These are phyloP conservation scores for Oryctes rhinoceros DNA, from an alignment of 1,140 invertebrate species.

Conservation along the genomic window DNA sequence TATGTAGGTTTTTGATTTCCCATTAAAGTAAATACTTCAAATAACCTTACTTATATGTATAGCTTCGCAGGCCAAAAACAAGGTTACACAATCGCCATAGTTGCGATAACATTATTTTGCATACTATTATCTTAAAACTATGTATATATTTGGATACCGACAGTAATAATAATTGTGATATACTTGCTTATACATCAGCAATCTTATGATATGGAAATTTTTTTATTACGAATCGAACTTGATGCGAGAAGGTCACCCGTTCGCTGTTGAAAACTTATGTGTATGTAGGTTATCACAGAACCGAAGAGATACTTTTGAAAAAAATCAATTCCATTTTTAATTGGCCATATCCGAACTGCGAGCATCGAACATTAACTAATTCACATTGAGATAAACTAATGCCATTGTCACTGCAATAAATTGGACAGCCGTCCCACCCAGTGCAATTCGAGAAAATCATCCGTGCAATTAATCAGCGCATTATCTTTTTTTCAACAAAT, in stretches of 20 bases:
- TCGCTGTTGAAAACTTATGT: neutral
- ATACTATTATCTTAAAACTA: too few relatives aligned
- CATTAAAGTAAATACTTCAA: neutral
- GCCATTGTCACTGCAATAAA: slow-evolving; percentile 2
- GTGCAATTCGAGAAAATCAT: neutral
- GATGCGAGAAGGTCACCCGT: neutral
- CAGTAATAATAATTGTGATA: too few relatives aligned
- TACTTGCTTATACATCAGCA: too few relatives aligned
- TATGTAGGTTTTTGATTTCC: neutral
- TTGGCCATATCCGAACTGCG: neutral
- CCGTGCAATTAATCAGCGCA: neutral
- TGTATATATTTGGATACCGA: too few relatives aligned
- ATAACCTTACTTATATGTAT: too few relatives aligned
- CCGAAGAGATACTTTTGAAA: neutral
- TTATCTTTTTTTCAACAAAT: neutral
- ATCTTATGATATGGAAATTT: too few relatives aligned
- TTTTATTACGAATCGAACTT: neutral
- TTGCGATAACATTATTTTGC: too few relatives aligned
- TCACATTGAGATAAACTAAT: neutral
- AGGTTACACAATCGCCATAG: too few relatives aligned
- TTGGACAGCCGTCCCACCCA: neutral
- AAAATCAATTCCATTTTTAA: slow-evolving; percentile 21
- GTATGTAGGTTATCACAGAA: neutral
- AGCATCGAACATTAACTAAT: neutral
- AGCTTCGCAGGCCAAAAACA: too few relatives aligned